Percentiles rank a stretch among this genome's conserved stretches.
Conservation (phyloP, 2,113 vertebrate genomes). For the Otis tarda region DNA sequence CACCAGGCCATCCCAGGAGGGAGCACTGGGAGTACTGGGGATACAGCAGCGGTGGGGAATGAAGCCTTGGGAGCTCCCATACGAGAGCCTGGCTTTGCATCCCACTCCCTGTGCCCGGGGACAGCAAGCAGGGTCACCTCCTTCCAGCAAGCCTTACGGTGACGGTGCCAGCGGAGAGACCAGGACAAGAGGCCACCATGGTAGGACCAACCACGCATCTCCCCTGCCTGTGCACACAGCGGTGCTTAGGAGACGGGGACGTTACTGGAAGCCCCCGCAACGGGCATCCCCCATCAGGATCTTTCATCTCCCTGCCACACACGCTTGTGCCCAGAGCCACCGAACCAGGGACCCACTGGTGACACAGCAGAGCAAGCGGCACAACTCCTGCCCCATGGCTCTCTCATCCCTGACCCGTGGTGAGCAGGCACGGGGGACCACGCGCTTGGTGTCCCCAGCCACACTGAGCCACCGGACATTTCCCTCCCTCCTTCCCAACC, state of each 20-base stretch:
- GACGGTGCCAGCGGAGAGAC: background rate
- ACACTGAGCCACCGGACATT: accelerated
- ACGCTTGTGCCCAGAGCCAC: background rate
- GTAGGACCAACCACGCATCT: background rate
- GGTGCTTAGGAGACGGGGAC: accelerated
- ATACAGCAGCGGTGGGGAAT: too few relatives aligned
- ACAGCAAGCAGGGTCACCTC: background rate
- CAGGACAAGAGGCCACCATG: background rate
- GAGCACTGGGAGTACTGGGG: background rate
- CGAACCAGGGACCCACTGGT: background rate
- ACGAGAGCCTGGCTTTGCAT: background rate
- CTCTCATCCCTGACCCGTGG: background rate
- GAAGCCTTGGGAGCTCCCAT: background rate
- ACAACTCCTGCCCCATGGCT: background rate
- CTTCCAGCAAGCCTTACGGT: background rate
- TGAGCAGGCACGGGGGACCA: background rate
- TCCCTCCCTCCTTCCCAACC: background rate
- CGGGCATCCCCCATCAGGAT: background rate
- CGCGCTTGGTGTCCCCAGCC: background rate
- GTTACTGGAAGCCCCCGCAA: background rate
- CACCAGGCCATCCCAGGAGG: background rate
- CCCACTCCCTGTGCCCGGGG: background rate
- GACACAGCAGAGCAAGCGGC: background rate
- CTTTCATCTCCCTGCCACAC: background rate
- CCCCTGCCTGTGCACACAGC: too few relatives aligned